A percentile compares a stretch with the other conserved stretches of the same genome.
phyloP scores from a whole-genome alignment of 2,113 vertebrate species.

The Phalacrocorax aristotelis region DNA sequence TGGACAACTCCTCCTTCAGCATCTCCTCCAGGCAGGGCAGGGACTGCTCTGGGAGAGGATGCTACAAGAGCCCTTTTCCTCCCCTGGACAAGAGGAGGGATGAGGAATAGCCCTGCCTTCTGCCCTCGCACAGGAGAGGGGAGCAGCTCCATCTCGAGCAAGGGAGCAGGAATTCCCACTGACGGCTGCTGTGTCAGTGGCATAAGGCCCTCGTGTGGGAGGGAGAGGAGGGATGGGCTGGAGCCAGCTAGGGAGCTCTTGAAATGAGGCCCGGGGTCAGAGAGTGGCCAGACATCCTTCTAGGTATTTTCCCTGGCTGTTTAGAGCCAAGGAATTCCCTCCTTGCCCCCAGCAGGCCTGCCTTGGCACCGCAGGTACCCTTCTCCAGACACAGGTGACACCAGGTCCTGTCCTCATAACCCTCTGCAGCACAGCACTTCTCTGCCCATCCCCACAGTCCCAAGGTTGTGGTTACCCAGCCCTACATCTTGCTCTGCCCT shows the following conservation, averaged over 20 bases:
- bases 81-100: not conserved
- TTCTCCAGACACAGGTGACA: not conserved
- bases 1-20: not conserved
- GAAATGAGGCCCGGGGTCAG: not conserved
- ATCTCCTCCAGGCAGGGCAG: not conserved
- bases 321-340: not conserved
- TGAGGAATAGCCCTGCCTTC: not conserved
- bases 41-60: not conserved
- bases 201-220: not conserved
- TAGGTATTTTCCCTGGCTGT: not conserved
- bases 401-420: not conserved
- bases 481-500: not conserved
- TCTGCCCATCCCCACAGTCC: not conserved
- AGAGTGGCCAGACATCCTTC: not conserved
- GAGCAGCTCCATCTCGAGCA: not conserved
- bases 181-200: not conserved
- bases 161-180: not conserved
- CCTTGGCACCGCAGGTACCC: not conserved
- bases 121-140: not conserved
- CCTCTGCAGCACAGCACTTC: not conserved
- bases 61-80: not conserved
- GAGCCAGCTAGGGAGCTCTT: not conserved
- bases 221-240: not conserved
- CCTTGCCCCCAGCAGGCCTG: not conserved
- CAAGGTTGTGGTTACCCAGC: not conserved